Conservation (phyloP, 2,113 vertebrate genomes). For the Hystrix brachyura region DNA sequence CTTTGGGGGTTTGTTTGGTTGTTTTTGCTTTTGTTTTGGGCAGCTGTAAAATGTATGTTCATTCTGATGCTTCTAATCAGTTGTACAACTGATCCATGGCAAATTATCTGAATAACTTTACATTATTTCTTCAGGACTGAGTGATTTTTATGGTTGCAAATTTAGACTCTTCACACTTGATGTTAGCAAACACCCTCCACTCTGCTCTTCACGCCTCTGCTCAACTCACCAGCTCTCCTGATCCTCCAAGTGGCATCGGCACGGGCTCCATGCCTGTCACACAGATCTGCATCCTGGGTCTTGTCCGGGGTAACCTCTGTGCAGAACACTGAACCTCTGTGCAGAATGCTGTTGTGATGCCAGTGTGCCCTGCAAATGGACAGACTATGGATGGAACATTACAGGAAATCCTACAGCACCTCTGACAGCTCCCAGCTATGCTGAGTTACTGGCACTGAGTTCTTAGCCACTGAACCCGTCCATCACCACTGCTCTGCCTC, state of each 20-base stretch:
- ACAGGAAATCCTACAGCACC: neutral
- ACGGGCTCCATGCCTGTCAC: neutral
- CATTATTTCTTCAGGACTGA: neutral
- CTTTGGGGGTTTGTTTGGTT: neutral
- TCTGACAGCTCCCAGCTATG: neutral
- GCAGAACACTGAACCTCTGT: neutral
- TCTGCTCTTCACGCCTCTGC: neutral
- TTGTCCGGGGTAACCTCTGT: neutral
- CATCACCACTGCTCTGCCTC: neutral
- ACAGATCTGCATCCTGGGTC: neutral
- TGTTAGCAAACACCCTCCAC: neutral
- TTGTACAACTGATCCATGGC: neutral
- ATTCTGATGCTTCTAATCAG: neutral
- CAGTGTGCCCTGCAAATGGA: neutral
- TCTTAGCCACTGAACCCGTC: accelerated
- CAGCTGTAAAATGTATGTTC: neutral
- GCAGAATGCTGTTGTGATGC: neutral
- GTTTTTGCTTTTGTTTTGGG: neutral
- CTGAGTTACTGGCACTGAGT: neutral
- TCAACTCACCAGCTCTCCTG: neutral
- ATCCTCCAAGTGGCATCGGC: neutral
- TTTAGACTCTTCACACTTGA: neutral
- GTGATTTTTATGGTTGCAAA: neutral
- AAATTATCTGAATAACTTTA: neutral
- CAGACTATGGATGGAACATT: neutral